A percentile compares a stretch with the other conserved stretches of the same genome.
phyloP scores from a whole-genome alignment of 2,888 invertebrate genomes.

The Maniola hyperantus region DNA sequence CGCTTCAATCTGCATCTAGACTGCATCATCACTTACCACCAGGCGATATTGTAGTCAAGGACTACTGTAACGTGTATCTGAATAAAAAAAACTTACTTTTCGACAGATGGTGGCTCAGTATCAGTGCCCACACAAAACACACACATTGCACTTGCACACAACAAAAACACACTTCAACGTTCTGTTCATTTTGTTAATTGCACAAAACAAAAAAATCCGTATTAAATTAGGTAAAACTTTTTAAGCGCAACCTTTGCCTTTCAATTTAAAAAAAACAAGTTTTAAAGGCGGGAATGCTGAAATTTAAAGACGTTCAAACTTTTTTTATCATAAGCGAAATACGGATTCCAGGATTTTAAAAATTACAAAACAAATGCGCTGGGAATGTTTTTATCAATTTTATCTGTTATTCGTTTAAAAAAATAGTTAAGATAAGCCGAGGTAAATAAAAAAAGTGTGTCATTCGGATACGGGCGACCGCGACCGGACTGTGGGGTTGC shows the following conservation, averaged over 20 bases:
- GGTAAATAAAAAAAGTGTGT: slow-evolving; percentile 63
- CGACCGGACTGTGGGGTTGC: slow-evolving; percentile 50
- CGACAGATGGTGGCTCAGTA: slow-evolving; percentile 76
- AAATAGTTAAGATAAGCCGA: slow-evolving; percentile 36
- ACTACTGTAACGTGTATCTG: too few species aligned
- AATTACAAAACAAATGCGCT: neutral
- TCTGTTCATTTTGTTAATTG: slow-evolving; percentile 52
- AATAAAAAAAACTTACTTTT: slow-evolving; percentile 72
- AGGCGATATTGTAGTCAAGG: too few species aligned
- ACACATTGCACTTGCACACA: slow-evolving; percentile 62
- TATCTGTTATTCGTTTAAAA: neutral
- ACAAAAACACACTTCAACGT: slow-evolving; percentile 55
- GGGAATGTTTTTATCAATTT: neutral
- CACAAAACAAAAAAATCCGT: slow-evolving; percentile 41
- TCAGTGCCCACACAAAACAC: slow-evolving; percentile 64
- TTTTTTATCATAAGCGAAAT: neutral
- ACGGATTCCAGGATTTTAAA: neutral
- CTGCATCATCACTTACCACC: too few species aligned
- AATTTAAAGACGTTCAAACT: too few species aligned
- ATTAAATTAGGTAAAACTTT: neutral
- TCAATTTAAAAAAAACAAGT: slow-evolving; percentile 2
- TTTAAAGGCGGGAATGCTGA: slow-evolving; percentile 30
- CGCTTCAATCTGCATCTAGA: too few species aligned
- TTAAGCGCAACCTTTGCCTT: neutral
- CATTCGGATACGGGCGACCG: slow-evolving; percentile 69